These are phyloP conservation scores for Nestor notabilis DNA, from an alignment of 2,113 vertebrate genomes.

Conservation along the genomic window DNA sequence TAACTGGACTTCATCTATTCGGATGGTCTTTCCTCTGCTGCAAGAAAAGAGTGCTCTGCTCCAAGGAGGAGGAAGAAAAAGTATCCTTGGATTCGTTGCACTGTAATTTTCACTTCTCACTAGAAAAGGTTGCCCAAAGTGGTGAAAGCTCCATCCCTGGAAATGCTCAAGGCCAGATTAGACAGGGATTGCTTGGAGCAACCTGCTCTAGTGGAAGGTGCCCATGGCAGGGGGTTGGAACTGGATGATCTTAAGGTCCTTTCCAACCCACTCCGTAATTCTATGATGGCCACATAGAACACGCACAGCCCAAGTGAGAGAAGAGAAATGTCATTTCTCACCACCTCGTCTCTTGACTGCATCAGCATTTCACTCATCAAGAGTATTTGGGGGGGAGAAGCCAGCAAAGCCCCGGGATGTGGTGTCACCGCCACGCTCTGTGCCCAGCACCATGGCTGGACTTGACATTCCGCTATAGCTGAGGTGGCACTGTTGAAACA, in stretches of 20 bases:
- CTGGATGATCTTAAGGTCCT: neutral
- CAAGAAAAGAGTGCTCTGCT: neutral
- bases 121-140: neutral
- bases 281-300: neutral
- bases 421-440: rapidly evolving
- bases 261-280: neutral
- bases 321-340: neutral
- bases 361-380: neutral
- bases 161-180: neutral
- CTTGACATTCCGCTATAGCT: neutral
- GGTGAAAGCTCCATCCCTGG: neutral
- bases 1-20: neutral
- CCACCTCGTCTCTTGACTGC: neutral
- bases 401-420: neutral
- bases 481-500: neutral
- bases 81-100: rapidly evolving
- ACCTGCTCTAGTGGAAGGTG: neutral
- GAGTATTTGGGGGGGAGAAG: neutral
- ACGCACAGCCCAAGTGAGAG: neutral
- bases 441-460: neutral
- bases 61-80: neutral
- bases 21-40: rapidly evolving
- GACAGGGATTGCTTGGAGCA: neutral
- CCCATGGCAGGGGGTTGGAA: neutral
- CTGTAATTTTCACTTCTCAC: neutral